Evolutionary conservation across 1,140 invertebrate genomes (phyloP), one percentile per base, ranked within the genome.

Genomic region (Tigriopus japonicus): DNA sequence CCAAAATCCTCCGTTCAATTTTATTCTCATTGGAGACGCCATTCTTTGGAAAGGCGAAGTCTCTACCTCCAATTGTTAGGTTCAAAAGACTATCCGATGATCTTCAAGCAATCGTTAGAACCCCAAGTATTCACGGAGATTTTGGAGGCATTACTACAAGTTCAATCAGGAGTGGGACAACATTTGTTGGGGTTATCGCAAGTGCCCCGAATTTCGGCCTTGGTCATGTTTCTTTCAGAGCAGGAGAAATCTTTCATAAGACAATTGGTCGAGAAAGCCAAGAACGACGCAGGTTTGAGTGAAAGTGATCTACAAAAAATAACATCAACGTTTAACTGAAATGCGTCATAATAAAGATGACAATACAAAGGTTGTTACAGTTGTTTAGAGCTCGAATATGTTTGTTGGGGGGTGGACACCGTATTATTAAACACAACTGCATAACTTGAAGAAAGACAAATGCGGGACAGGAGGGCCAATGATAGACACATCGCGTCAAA

Each of bases 1-100:
- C 53, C 60, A 1, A 64, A 62, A 52, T 54, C 53, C 19, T 58
- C 42, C 24, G 58, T 56, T 41, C 52, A 65, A 54, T 53, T 62
- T 51, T 52, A 40, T 17, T 19, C 55, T 19, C 61, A 56, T 43
- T 52, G 51, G 49, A 56, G 49, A 35, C 28, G 58, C 59, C 19
- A 52, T 54, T 63, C 17, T n/a, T 2, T 1, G 40, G 15, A 17
- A 17, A 58, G 12, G 7, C 2, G 7, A 23, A 53, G 42, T 19
- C 12, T 14, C n/a, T 40, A 42, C 23, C 19, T 53, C 49, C 10
- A n/a, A 13, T 42, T 60, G 7, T 14, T 52, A 9, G 12, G 43
- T 28, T 3, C 21, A 56, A 24, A 23, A n/a, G 51, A 55, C 19
- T 60, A 19, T 55, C n/a, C 14, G 1, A 5, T n/a, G 3, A 17